Evolutionary conservation across 2,888 invertebrate species (phyloP), one percentile per base, ranked within the genome.

Genomic region (Lasioglossum malachurum): DNA sequence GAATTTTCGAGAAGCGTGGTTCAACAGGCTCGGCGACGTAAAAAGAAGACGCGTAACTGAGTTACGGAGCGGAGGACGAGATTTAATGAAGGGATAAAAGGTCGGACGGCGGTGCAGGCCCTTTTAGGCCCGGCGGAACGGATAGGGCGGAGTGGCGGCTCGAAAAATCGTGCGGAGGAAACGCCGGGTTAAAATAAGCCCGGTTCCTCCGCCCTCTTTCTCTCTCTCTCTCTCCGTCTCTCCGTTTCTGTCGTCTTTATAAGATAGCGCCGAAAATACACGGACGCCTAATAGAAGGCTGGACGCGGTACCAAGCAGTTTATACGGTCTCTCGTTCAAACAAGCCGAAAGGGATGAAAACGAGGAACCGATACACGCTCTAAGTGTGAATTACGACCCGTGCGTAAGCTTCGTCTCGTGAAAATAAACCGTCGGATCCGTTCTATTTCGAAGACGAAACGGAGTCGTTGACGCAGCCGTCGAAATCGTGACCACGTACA

Each of bases 101-200:
- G 60, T 75, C 77, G 83, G 73, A 44, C 64, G 73, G 10, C 27
- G 16, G n/a, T 27, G 16, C 71, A 76, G 80, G 80, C 76, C 79
- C 78, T 83, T 87, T 85, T 78, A 69, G 69, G 82, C 78, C 49
- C 49, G 67, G 44, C 75, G 83, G 78, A 80, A 81, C 78, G 77
- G 53, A 19, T 71, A 57, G 53, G 75, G 38, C 38, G 57, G 77
- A 69, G 41, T 72, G 73, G 14, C 44, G 57, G 64, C 71, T 60
- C 79, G 87, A 89, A 88, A 90, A 91, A 80, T 87, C 83, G 71
- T 75, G 82, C 83, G 83, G 79, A 83, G 83, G 85, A 90, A 90
- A 83, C 83, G 75, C 71, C 80, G 35, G 84, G 88, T 87, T 88
- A 89, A 91, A 90, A 89, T 91, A 91, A 91, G 83, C 88, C 60